phyloP scores from a whole-genome alignment of 2,888 invertebrate species.

The Acanthococcus lagerstroemiae region DNA sequence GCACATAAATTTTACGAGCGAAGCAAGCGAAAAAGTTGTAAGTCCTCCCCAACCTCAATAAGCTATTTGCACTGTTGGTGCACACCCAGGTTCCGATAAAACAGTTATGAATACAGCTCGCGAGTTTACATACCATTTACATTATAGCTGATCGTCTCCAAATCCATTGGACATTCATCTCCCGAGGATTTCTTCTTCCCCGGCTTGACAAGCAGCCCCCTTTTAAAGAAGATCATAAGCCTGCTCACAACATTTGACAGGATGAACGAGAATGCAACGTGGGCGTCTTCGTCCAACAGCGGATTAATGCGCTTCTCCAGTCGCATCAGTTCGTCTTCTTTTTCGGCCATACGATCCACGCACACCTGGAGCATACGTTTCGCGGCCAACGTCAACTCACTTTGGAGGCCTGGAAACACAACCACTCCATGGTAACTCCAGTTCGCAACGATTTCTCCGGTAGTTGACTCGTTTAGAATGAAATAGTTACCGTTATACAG shows the following conservation, averaged over 20 bases:
- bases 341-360: conserved; percentile 76
- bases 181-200: conserved; percentile 93
- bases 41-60: too few species aligned
- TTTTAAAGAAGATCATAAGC: conserved; percentile 75
- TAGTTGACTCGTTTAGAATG: background rate
- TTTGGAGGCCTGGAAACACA: conserved; percentile 50
- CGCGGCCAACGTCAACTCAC: conserved; percentile 73
- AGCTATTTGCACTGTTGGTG: too few species aligned
- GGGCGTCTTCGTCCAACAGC: conserved; percentile 90
- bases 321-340: conserved; percentile 88
- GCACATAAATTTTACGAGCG: too few species aligned
- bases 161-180: conserved; percentile 89
- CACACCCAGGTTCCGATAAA: too few species aligned
- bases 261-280: conserved; percentile 87
- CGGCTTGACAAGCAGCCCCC: conserved; percentile 93
- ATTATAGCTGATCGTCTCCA: conserved; percentile 82
- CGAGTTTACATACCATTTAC: conserved; percentile 49
- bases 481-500: conserved; percentile 61
- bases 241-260: conserved; percentile 80
- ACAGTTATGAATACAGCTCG: too few species aligned
- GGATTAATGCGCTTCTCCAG: conserved; percentile 98
- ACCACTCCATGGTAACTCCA: too few species aligned
- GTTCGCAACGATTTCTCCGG: too few species aligned
- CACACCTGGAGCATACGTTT: conserved; percentile 80
- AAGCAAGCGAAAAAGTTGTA: too few species aligned